phyloP scores from a whole-genome alignment of 2,113 vertebrate genomes.

The Sinosuthora webbiana region DNA sequence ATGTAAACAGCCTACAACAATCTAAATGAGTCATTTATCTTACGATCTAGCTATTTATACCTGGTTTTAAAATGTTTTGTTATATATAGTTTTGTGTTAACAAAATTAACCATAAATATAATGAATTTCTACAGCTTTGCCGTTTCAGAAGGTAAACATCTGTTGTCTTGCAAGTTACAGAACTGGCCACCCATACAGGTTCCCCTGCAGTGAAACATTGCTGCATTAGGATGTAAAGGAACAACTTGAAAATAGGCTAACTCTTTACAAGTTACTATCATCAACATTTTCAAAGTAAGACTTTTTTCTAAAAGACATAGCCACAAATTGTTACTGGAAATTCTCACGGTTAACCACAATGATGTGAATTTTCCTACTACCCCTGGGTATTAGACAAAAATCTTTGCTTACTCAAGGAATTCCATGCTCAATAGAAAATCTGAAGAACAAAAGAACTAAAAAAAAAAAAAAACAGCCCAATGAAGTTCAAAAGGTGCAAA shows the following conservation, averaged over 20 bases:
- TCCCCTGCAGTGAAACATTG: background rate
- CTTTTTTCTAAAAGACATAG: background rate
- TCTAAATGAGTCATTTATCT: background rate
- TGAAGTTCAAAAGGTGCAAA: slow-evolving; percentile 37
- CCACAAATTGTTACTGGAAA: background rate
- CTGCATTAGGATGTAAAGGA: background rate
- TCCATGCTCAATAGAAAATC: slow-evolving; percentile 26
- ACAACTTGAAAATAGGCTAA: background rate
- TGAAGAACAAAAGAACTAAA: slow-evolving; percentile 51
- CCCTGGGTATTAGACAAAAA: background rate
- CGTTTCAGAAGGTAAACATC: background rate
- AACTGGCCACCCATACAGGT: background rate
- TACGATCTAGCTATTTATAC: background rate
- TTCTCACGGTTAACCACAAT: background rate
- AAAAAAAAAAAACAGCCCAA: background rate
- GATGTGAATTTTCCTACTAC: background rate
- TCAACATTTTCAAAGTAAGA: background rate
- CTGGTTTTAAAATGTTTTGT: background rate
- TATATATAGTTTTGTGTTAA: background rate
- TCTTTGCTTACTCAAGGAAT: slow-evolving; percentile 40
- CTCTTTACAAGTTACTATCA: background rate
- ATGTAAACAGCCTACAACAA: background rate
- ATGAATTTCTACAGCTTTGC: background rate
- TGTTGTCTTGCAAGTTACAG: background rate
- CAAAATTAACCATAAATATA: background rate